Base-by-base conservation (phyloP, 2,113 vertebrate genomes). In the Ctenomys sociabilis region DNA sequence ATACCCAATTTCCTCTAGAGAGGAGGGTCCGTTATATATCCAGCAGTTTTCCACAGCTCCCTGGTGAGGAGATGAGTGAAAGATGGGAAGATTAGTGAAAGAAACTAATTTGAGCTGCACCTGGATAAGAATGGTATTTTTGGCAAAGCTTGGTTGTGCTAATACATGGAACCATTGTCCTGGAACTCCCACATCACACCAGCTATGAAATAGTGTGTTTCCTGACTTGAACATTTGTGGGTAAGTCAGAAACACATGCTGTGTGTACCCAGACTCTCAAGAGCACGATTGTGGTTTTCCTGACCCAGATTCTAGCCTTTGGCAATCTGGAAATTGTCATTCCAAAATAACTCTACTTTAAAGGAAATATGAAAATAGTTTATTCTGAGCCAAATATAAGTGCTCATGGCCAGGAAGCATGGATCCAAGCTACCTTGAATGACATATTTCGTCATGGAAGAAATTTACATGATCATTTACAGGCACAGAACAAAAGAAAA, bases 51-150 rank as follows among this genome's bases (percentile, higher is more conserved):
- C n/a, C 64, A 16, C 24, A 35, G 54, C 52, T 63, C 7, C 30
- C 57, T 87, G 22, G 32, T 88, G 77, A 93, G 77, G 77, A 93
- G 77, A 32, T 59, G 78, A 40, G 40, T 64, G 10, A 64, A 64
- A 16, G 68, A 78, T 45, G 95, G 85, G 86, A 90, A 90, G 63
- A n/a, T 28, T 32, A 40, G 57, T 83, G 87, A 96, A 68, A 94
- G 72, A 61, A 52, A 32, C 57, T 30, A n/a, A 91, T 82, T 93
- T 83, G 68, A 40, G 70, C 14, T 49, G 63, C 21, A 24, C 64
- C 75, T 91, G 92, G 92, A 22, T 16, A 4, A 6, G 45, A 81
- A 78, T 83, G 70, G 54, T 81, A 37, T 49, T 95, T 78, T 66
- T 59, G 85, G 57, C 45, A 32, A 0, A 6, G 0, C 16, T 52